Evolutionary conservation across 2,888 invertebrate species (phyloP).

Genomic region (Rhingia campestris): DNA sequence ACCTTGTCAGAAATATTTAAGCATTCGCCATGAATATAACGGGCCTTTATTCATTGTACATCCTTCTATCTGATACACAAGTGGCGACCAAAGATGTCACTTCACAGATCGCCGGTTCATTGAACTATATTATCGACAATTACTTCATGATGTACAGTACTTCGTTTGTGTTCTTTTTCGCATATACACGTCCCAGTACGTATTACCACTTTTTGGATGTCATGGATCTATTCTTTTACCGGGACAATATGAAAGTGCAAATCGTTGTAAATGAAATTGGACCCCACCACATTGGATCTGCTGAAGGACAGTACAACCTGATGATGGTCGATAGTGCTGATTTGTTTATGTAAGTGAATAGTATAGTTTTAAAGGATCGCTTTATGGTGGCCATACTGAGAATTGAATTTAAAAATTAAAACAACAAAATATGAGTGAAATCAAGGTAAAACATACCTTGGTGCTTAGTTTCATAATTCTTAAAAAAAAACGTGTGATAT

Average conservation of each 20-base stretch:
- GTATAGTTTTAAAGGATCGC: too few relatives aligned
- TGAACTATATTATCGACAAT: slow-evolving; percentile 76
- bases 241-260: slow-evolving; percentile 76
- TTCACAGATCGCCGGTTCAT: slow-evolving; percentile 75
- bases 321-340: slow-evolving; percentile 77
- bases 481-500: too few relatives aligned
- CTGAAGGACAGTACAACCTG: slow-evolving; percentile 72
- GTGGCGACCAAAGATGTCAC: slow-evolving; percentile 64
- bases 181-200: slow-evolving; percentile 74
- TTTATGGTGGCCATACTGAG: too few relatives aligned
- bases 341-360: slow-evolving; percentile 75
- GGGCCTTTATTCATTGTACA: not conserved
- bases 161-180: slow-evolving; percentile 76
- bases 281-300: not conserved
- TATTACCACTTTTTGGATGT: slow-evolving; percentile 76
- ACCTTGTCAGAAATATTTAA: not conserved
- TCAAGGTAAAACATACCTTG: too few relatives aligned
- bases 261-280: slow-evolving; percentile 74
- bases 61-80: not conserved
- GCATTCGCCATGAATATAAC: slow-evolving; percentile 24
- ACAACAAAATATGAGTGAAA: too few relatives aligned
- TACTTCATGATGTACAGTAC: slow-evolving; percentile 75
- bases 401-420: too few relatives aligned
- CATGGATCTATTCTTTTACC: slow-evolving; percentile 75
- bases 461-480: too few relatives aligned